Percentiles rank a stretch among this genome's conserved stretches.
Evolutionary conservation across 2,888 invertebrate genomes (phyloP).

Genomic region (Alloscopus bannaensis): DNA sequence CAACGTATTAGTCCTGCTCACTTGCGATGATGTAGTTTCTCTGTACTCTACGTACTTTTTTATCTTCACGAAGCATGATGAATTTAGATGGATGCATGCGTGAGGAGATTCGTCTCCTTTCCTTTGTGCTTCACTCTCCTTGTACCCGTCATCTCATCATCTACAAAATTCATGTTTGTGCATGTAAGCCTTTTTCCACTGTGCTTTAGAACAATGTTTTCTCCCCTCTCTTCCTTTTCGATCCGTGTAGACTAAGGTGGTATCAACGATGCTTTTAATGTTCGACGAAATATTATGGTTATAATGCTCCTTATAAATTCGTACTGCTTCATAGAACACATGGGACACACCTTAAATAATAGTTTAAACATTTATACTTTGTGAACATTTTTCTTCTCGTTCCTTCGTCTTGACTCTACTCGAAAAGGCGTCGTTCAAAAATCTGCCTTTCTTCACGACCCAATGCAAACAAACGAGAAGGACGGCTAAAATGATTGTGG

Average conservation of each 20-base stretch:
- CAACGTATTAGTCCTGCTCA: constrained; percentile 26
- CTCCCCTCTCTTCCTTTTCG: no score
- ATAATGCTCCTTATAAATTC: constrained; percentile 37
- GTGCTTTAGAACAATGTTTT: constrained; percentile 29
- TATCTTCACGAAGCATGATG: not conserved
- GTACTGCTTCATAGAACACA: constrained; percentile 63
- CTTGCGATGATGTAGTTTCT: not conserved
- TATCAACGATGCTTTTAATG: constrained; percentile 29
- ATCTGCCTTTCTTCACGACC: constrained; percentile 55
- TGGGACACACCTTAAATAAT: constrained; percentile 65
- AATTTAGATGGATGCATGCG: constrained; percentile 37
- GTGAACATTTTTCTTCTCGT: constrained; percentile 47
- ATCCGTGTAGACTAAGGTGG: no score
- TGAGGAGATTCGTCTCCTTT: constrained; percentile 43
- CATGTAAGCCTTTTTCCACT: constrained; percentile 43
- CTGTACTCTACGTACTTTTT: not conserved
- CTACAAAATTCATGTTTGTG: constrained; percentile 45
- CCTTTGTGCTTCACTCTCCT: constrained; percentile 27
- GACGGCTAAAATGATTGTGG: constrained; percentile 9
- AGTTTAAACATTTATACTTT: constrained; percentile 57
- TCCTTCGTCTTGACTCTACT: constrained; percentile 1
- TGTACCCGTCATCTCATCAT: no score
- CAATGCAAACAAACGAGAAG: constrained; percentile 49
- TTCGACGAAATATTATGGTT: constrained; percentile 31
- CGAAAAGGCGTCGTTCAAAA: constrained; percentile 30